Evolutionary conservation across 2,113 vertebrate genomes (phyloP), one percentile per base, ranked within the genome.

Genomic region (Excalfactoria chinensis): DNA sequence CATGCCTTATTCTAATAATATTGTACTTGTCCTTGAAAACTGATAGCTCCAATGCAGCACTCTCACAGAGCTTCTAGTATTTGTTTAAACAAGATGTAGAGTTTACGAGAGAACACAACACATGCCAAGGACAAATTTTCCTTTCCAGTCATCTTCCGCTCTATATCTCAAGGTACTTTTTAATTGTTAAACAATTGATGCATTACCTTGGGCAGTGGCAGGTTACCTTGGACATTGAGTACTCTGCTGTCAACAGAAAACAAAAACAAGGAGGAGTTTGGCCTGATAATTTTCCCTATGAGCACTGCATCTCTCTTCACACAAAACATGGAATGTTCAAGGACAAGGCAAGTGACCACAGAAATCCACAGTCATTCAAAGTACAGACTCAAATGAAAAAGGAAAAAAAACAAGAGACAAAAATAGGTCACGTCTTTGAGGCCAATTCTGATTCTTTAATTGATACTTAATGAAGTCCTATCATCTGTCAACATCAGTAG

Each of bases 1-100:
- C 0, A 10, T 67, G 37, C 28, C 81, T 75, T 86, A 59, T 72
- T 91, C 41, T 26, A 64, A 77, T 62, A 77, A 63, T n/a, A 43
- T 20, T 21, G 18, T 18, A 15, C n/a, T 73, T 51, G 79, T 88
- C 93, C 95, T 97, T 96, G 94, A 88, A 44, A 92, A 66, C 0
- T 4, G 28, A 2, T 43, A 81, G 6, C 35, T 76, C 74, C 58
- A 71, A 6, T 51, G 58, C 62, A 49, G 51, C 64, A 8, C 63
- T 63, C 66, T 63, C 28, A 28, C 21, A 17, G 28, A 9, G 75
- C 70, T 75, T 72, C 69, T 3, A 49, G 23, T 1, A 2, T 41
- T 68, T 87, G n/a, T 84, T 88, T 44, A 30, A 28, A 79, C 37
- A 87, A 46, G 62, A 82, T 2, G 56, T 44, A 53, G 58, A 26